These are phyloP conservation scores for Epizoanthus scotinus DNA, from an alignment of 92 coral and sea anemone species.

Conservation along the genomic window DNA sequence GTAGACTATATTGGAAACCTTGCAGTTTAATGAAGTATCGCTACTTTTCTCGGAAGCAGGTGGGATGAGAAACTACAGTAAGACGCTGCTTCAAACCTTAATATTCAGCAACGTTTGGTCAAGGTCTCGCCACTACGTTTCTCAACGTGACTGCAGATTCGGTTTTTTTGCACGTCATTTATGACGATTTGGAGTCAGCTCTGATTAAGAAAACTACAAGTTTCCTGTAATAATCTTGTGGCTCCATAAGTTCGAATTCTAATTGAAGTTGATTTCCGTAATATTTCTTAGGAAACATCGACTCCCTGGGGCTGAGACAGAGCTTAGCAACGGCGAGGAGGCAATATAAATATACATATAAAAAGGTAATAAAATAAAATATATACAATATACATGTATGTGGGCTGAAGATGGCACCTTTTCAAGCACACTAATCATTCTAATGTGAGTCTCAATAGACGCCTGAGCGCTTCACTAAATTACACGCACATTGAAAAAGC, in stretches of 20 bases:
- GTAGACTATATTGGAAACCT: not conserved
- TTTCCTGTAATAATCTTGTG: not conserved
- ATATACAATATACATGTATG: not conserved
- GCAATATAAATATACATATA: conserved; percentile 1
- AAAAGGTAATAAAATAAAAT: no score
- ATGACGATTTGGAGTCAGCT: not conserved
- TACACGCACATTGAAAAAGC: conserved; percentile 16
- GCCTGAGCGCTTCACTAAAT: conserved; percentile 14
- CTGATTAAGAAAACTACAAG: not conserved
- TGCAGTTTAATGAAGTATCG: not conserved
- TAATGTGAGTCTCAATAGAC: conserved; percentile 19
- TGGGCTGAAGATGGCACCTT: conserved; percentile 21
- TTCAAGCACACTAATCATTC: conserved; percentile 32
- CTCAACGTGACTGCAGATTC: not conserved
- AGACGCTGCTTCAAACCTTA: not conserved
- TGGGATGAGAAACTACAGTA: not conserved
- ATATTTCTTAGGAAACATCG: not conserved
- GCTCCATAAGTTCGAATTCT: not conserved
- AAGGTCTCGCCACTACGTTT: not conserved
- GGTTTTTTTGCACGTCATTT: not conserved
- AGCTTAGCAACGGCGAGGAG: conserved; percentile 29
- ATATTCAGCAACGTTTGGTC: no score
- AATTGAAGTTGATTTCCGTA: not conserved
- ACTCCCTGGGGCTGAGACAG: conserved; percentile 1
- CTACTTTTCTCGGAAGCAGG: conserved; percentile 4